These are phyloP conservation scores for Eupithecia exiguata DNA, from an alignment of 2,888 invertebrate genomes.

Conservation along the genomic window DNA sequence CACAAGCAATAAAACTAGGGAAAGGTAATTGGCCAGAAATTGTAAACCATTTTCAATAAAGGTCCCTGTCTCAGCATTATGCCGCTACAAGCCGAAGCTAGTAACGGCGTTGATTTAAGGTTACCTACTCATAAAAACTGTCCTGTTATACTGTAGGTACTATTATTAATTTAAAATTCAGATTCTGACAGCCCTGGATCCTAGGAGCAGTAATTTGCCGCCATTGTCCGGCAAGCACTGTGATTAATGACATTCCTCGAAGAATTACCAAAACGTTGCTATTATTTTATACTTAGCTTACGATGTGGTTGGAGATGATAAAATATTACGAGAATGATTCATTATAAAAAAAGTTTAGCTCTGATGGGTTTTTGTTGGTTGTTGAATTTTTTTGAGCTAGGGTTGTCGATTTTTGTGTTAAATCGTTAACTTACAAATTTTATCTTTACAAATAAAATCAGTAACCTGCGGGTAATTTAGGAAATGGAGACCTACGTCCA, in stretches of 20 bases:
- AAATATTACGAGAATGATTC: background rate
- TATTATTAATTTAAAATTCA: background rate
- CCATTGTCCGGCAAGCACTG: constrained; percentile 50
- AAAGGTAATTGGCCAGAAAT: no score
- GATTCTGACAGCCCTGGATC: constrained; percentile 24
- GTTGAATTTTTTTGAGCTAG: background rate
- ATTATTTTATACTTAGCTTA: constrained; percentile 69
- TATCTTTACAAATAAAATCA: background rate
- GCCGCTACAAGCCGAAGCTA: no score
- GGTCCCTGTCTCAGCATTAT: no score
- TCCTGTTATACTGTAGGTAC: no score
- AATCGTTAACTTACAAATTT: background rate
- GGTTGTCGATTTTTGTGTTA: background rate
- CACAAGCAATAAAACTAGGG: no score
- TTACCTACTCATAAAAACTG: no score
- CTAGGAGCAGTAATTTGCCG: constrained; percentile 40
- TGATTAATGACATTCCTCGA: constrained; percentile 67
- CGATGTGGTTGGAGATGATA: constrained; percentile 8
- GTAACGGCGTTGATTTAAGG: no score
- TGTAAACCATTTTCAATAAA: no score
- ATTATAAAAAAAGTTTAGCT: constrained; percentile 3
- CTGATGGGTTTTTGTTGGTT: background rate
- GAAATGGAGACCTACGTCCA: background rate
- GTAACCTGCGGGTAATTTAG: background rate
- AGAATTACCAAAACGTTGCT: constrained; percentile 60